These are phyloP conservation scores for Scaptomyza flava DNA, from an alignment of 2,888 invertebrate species.

Conservation along the genomic window DNA sequence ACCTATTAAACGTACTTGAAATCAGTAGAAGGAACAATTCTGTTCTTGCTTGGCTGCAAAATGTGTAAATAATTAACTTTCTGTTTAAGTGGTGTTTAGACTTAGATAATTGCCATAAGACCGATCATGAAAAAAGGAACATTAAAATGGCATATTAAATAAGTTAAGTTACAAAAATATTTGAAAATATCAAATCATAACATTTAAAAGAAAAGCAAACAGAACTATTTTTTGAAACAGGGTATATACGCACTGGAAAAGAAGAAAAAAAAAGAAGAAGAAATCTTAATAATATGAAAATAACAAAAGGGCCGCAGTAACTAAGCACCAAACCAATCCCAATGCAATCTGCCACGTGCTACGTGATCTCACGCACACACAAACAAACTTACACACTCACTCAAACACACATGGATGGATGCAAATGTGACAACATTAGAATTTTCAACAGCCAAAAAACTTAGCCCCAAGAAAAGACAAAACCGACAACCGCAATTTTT, in stretches of 20 bases:
- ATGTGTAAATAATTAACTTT: neutral
- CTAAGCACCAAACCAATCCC: constrained; percentile 37
- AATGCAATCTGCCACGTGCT: constrained; percentile 77
- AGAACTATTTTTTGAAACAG: neutral
- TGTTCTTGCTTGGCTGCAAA: no score
- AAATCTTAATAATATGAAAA: constrained; percentile 69
- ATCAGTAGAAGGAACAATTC: neutral
- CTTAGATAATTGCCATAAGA: no score
- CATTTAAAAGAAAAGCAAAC: no score
- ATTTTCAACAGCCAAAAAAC: constrained; percentile 81
- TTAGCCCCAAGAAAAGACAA: constrained; percentile 57
- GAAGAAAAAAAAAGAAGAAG: constrained; percentile 35
- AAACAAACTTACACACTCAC: constrained; percentile 33
- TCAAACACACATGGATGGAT: constrained; percentile 48
- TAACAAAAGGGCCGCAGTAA: constrained; percentile 42
- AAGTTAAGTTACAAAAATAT: no score
- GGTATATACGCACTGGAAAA: constrained; percentile 1
- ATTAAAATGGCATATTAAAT: no score
- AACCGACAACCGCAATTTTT: constrained; percentile 75
- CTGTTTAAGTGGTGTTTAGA: neutral
- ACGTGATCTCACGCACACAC: constrained; percentile 63
- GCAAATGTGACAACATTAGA: constrained; percentile 81
- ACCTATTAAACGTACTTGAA: neutral
- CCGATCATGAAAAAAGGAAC: no score
- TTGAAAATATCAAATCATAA: no score